Percentiles rank a stretch among this genome's conserved stretches.
These are phyloP conservation scores for Agonopterix heracliana DNA, from an alignment of 2,888 invertebrate species.

Conservation along the genomic window DNA sequence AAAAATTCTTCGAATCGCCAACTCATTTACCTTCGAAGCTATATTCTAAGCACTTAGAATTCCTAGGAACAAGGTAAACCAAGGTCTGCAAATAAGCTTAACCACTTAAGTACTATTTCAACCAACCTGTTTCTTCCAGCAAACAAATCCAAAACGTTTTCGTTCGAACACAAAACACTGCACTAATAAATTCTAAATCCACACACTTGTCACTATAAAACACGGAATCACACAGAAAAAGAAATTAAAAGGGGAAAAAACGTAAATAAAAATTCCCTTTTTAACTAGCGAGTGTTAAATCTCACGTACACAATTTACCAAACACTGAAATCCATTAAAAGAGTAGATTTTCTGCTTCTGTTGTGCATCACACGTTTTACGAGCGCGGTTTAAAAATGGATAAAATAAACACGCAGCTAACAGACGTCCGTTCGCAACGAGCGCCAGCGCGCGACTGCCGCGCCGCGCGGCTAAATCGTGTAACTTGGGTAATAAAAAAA, in stretches of 20 bases:
- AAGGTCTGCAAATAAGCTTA: neutral
- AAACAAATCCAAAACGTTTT: conserved; percentile 14
- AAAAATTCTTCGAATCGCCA: no score
- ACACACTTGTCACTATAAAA: conserved; percentile 31
- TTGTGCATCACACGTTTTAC: conserved; percentile 1
- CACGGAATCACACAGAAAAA: conserved; percentile 26
- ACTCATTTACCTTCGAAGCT: no score
- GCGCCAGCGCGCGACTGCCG: conserved; percentile 38
- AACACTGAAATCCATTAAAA: conserved; percentile 38
- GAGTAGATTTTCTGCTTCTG: conserved; percentile 5
- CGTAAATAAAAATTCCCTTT: conserved; percentile 9
- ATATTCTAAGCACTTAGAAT: no score
- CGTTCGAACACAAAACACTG: conserved; percentile 25
- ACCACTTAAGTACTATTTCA: conserved; percentile 8
- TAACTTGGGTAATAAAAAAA: neutral
- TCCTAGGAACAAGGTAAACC: no score
- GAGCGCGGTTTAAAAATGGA: neutral
- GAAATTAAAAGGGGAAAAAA: conserved; percentile 24
- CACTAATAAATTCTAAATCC: conserved; percentile 26
- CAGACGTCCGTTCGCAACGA: conserved; percentile 13
- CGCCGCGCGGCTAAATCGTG: conserved; percentile 20
- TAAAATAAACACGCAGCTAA: neutral
- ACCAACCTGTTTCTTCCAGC: conserved; percentile 27
- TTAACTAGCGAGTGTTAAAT: conserved; percentile 16
- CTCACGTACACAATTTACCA: conserved; percentile 18